These are phyloP conservation scores for Deilephila porcellus DNA, from an alignment of 2,888 invertebrate genomes.

Conservation along the genomic window DNA sequence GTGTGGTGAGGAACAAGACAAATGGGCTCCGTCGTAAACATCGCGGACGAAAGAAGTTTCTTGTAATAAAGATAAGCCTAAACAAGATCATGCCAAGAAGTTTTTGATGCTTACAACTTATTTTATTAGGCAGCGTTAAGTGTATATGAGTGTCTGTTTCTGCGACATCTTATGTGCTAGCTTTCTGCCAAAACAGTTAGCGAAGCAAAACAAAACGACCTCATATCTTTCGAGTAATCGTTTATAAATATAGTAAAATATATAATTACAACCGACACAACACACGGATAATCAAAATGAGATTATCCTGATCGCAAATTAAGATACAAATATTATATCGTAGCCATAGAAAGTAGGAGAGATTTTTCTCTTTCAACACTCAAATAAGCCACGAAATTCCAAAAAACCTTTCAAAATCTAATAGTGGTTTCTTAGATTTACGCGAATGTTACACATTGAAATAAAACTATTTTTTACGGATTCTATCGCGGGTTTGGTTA, in stretches of 20 bases:
- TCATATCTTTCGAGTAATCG: neutral
- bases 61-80: constrained; percentile 27
- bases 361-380: no score
- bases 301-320: no score
- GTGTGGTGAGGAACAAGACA: constrained; percentile 16
- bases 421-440: no score
- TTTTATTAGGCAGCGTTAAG: constrained; percentile 21
- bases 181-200: constrained; percentile 6
- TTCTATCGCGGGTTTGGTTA: no score
- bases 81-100: constrained; percentile 22
- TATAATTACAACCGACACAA: no score
- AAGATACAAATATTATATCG: no score
- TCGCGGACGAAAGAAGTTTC: constrained; percentile 24
- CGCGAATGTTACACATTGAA: no score
- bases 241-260: neutral
- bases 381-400: no score
- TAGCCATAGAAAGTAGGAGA: no score
- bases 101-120: constrained; percentile 27
- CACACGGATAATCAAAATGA: no score
- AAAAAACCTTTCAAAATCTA: no score
- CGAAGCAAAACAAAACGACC: constrained; percentile 1
- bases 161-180: neutral
- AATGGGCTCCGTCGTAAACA: constrained; percentile 18
- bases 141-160: constrained; percentile 21
- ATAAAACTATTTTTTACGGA: no score